These are phyloP conservation scores for Himalopsyche japonica DNA, from an alignment of 2,888 invertebrate species.

Conservation along the genomic window DNA sequence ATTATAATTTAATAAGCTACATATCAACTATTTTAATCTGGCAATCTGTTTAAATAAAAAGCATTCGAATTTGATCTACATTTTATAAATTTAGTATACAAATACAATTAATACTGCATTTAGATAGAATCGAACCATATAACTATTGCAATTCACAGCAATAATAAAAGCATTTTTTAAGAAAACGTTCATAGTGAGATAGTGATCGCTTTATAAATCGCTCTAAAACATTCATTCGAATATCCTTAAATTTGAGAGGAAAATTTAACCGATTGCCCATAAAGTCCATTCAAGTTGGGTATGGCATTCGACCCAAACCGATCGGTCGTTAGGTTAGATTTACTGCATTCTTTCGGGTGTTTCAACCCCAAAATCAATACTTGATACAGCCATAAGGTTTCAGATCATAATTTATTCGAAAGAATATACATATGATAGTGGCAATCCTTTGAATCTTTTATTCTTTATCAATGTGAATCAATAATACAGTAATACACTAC, in stretches of 20 bases:
- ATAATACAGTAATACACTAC: not conserved
- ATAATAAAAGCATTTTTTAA: too few relatives aligned
- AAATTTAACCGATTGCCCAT: not conserved
- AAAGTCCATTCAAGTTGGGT: not conserved
- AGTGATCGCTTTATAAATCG: too few relatives aligned
- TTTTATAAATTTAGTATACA: too few relatives aligned
- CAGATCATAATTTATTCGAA: not conserved
- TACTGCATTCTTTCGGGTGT: slow-evolving; percentile 28
- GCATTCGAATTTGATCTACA: too few relatives aligned
- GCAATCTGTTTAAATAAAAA: too few relatives aligned
- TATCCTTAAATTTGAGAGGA: not conserved
- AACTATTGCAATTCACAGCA: too few relatives aligned
- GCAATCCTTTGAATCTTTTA: not conserved
- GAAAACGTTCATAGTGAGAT: too few relatives aligned
- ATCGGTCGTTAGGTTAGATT: slow-evolving; percentile 19
- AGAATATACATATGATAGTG: not conserved
- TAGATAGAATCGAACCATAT: too few relatives aligned
- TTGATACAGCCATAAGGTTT: not conserved
- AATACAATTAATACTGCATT: too few relatives aligned
- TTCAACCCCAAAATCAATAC: slow-evolving; percentile 27
- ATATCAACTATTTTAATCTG: too few relatives aligned
- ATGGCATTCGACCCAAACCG: not conserved
- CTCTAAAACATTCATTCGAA: not conserved
- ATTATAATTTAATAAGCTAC: too few relatives aligned
- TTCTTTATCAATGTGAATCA: not conserved